Conservation (phyloP, 2,888 invertebrate species). For the Liodrosophila aerea region DNA sequence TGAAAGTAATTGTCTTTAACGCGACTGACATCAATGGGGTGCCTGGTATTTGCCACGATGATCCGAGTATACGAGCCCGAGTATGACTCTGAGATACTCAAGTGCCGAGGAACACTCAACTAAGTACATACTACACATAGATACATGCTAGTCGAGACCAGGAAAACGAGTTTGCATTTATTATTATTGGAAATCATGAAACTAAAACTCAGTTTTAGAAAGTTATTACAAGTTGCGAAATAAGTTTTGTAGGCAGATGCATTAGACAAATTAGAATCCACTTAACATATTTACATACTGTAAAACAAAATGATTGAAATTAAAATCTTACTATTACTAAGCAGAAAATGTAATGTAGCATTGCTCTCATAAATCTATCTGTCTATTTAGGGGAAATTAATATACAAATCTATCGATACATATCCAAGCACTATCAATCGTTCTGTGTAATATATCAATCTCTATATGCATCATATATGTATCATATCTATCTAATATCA, state of each 20-base stretch:
- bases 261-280: conserved; percentile 1
- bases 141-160: conserved; percentile 6
- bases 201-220: conserved; percentile 26
- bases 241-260: conserved; percentile 3
- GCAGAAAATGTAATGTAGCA: too few relatives aligned
- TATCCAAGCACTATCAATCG: too few relatives aligned
- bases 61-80: conserved; percentile 26
- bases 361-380: too few relatives aligned
- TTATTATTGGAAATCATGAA: conserved; percentile 6
- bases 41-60: conserved; percentile 25
- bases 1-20: conserved; percentile 48
- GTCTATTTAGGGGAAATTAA: too few relatives aligned
- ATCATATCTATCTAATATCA: too few relatives aligned
- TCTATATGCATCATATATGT: too few relatives aligned
- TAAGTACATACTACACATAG: conserved; percentile 9
- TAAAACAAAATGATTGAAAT: not conserved
- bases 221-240: conserved; percentile 21
- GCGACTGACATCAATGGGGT: conserved; percentile 38
- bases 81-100: conserved; percentile 41
- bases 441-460: too few relatives aligned
- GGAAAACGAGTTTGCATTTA: conserved; percentile 41
- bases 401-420: too few relatives aligned
- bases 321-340: too few relatives aligned
- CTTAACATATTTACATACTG: too few relatives aligned
- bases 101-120: conserved; percentile 30